Evolutionary conservation across 2,888 invertebrate genomes (phyloP).

Genomic region (Aporophyla nigra): DNA sequence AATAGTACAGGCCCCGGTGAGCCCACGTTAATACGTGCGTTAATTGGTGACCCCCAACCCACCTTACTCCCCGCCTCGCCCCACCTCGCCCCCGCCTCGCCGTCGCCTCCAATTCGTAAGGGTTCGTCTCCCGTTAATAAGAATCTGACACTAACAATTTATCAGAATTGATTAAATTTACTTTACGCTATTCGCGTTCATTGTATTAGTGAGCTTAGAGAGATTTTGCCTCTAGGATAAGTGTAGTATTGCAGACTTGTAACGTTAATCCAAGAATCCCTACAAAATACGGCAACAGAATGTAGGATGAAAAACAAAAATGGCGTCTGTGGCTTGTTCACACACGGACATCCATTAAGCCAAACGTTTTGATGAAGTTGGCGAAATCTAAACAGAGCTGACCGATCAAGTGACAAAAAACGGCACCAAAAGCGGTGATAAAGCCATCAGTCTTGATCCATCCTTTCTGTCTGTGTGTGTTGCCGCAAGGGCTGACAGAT

Average conservation of each 20-base stretch:
- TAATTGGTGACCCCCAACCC: constrained; percentile 70
- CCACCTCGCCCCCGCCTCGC: constrained; percentile 39
- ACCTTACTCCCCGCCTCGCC: constrained; percentile 26
- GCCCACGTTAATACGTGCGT: constrained; percentile 72
- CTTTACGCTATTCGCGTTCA: constrained; percentile 48
- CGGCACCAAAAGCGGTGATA: constrained; percentile 68
- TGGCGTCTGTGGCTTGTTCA: constrained; percentile 23
- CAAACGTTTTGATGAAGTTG: constrained; percentile 58
- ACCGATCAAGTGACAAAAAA: constrained; percentile 64
- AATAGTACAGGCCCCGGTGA: constrained; percentile 67
- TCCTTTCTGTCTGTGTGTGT: constrained; percentile 65
- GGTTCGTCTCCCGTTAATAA: constrained; percentile 66
- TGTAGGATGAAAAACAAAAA: constrained; percentile 11
- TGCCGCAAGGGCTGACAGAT: constrained; percentile 76
- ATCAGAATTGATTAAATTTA: constrained; percentile 66
- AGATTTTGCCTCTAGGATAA: constrained; percentile 37
- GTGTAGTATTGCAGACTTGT: constrained; percentile 36
- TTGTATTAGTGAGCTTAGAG: constrained; percentile 49
- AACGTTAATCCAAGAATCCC: constrained; percentile 22
- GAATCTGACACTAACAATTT: constrained; percentile 68
- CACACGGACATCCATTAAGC: constrained; percentile 41
- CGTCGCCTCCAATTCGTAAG: constrained; percentile 59
- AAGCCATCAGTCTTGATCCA: constrained; percentile 78
- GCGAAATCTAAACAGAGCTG: constrained; percentile 70
- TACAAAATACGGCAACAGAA: constrained; percentile 1